Base-by-base conservation (phyloP, 2,888 invertebrate species). In the Cryptocheilus praepositus region DNA sequence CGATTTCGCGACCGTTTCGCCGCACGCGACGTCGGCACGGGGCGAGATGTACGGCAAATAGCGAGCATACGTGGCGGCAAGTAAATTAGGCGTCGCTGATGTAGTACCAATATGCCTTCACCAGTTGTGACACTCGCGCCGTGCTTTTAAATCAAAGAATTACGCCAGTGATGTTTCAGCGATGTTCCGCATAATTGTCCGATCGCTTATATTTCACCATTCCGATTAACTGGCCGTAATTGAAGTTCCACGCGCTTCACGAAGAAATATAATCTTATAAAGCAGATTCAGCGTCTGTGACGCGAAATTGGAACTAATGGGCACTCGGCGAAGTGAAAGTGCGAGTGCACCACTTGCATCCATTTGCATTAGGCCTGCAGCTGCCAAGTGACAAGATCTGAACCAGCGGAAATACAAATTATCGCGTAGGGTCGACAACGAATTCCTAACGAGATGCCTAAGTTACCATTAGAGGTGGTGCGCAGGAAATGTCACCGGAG, bases 311-410 rank as follows among this genome's bases (percentile, higher is more conserved):
- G 58, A 63, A 68, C 60, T 67, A 69, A 66, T 61, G 68, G 55
- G 46, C 60, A 55, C 67, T 61, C 67, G 59, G 52, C 59, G 53
- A 66, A 64, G 71, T 66, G 73, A 74, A 74, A 71, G 73, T 64
- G 65, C 45, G 59, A 16, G 52, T 64, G 67, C 54, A 21, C 57
- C 62, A 53, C 36, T 58, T 59, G 71, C 59, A 51, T 59, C 57
- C 22, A 71, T 67, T 73, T 64, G 61, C 61, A 70, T 72, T 67
- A 58, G 68, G 72, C 72, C 64, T 71, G 74, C 75, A 76, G 72
- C 76, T 81, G 79, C 75, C 80, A 67, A 67, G 69, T 74, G 74
- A 74, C 73, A 74, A 73, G 78, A 74, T 76, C 72, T 74, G 70
- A 54, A 64, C 49, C 60, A 46, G 45, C 73, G 58, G 60, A 62